Conservation (phyloP, 2,888 invertebrate genomes). For the Apodemia duryi region DNA sequence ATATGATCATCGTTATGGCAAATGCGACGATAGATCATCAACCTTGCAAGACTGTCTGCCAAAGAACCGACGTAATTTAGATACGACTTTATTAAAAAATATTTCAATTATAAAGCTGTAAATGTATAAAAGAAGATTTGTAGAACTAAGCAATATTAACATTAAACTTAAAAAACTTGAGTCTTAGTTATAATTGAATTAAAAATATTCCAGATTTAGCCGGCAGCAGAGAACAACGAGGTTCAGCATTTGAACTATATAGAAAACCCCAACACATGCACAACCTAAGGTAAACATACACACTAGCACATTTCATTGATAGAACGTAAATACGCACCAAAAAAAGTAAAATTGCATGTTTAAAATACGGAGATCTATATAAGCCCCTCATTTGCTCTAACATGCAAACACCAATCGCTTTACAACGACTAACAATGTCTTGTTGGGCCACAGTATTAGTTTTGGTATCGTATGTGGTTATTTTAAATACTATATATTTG, state of each 20-base stretch:
- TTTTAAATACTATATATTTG: constrained; percentile 62
- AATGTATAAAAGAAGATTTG: no score
- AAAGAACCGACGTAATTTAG: no score
- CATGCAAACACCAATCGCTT: constrained; percentile 81
- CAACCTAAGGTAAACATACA: constrained; percentile 84
- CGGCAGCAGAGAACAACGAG: constrained; percentile 92
- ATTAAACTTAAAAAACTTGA: neutral
- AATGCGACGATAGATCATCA: no score
- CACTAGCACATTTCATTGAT: constrained; percentile 7
- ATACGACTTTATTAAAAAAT: no score
- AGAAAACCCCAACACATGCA: constrained; percentile 93
- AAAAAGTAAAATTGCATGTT: constrained; percentile 45
- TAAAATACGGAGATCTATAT: constrained; percentile 28
- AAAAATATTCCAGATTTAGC: constrained; percentile 79
- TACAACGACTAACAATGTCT: constrained; percentile 78
- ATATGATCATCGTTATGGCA: no score
- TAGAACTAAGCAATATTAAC: no score
- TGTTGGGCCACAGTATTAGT: constrained; percentile 71
- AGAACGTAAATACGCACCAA: constrained; percentile 19
- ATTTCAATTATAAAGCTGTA: no score
- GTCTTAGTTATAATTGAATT: neutral
- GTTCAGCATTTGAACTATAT: constrained; percentile 96
- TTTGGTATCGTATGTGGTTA: constrained; percentile 75
- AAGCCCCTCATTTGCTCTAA: constrained; percentile 76
- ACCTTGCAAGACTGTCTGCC: no score